Base-by-base conservation (phyloP, 2,113 vertebrate species). In the Pseudorasbora parva region DNA sequence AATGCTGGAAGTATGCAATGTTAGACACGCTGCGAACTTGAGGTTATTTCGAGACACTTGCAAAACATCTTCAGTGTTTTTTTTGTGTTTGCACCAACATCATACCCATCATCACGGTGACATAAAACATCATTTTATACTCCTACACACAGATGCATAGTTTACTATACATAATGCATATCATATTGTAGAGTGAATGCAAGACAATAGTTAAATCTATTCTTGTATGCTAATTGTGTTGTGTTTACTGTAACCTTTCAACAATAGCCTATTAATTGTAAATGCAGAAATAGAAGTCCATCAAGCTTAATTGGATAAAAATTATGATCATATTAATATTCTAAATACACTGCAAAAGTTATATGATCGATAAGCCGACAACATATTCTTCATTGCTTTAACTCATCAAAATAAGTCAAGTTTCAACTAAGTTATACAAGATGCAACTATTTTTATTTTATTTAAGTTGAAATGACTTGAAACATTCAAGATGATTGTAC, bases 21-120 rank as follows among this genome's bases (percentile, higher is more conserved):
- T 5, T 27, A 62, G 37, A 25, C 71, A 60, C 21, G 15, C 68
- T 23, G 37, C 23, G 7, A 51, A 33, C 33, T n/a, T 10, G 11
- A 51, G 25, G 78, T n/a, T 33, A 66, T 51, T 64, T 79, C 43
- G 21, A 64, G 77, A 79, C 60, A 47, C 41, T 79, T 41, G 75
- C 33, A 59, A 59, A 51, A 56, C 27, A 30, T 10, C 15, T 23
- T 57, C 5, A 30, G 25, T 49, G 23, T 43, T 27, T 47, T n/a
- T 47, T 78, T 11, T 5, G 10, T 19, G 9, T 78, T 60, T 45
- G n/a, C 14, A 75, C 9, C 14, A 3, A 79, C 43, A 47, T 79
- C 2, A 27, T 14, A 78, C 37, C 30, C 5, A 79, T 66, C 59
- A 64, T 4, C 73, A 27, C 1, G 1, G 25, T 30, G 59, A 66